phyloP scores from a whole-genome alignment of 2,888 invertebrate genomes.

The Harmothoe impar region DNA sequence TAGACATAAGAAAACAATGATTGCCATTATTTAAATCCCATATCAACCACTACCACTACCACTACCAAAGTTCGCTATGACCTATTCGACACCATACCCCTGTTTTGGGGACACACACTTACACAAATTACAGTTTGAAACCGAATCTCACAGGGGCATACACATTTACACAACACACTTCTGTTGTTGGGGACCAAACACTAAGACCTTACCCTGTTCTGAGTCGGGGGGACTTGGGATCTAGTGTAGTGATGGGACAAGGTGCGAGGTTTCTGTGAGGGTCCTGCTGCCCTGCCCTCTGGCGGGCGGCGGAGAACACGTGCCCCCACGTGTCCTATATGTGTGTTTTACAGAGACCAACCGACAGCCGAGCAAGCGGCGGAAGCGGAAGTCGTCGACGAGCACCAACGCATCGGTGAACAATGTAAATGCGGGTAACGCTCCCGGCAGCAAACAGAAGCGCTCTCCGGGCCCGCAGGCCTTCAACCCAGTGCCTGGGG shows the following conservation, averaged over 20 bases:
- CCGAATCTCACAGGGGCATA: no score
- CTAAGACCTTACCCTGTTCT: no score
- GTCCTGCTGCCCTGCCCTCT: background rate
- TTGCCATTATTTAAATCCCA: no score
- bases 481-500: slow-evolving; percentile 97
- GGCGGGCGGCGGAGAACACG: background rate
- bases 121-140: no score
- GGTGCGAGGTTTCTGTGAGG: background rate
- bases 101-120: no score
- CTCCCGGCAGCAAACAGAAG: slow-evolving; percentile 89
- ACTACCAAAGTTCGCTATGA: no score
- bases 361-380: slow-evolving; percentile 95
- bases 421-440: slow-evolving; percentile 75
- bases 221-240: background rate
- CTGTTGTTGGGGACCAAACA: no score
- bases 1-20: no score
- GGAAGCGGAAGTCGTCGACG: slow-evolving; percentile 91
- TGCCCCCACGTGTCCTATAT: slow-evolving; percentile 6
- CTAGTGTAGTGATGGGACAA: background rate
- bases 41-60: no score
- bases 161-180: no score
- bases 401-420: slow-evolving; percentile 75
- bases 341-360: slow-evolving; percentile 90
- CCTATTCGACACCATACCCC: no score
- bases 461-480: slow-evolving; percentile 93